Conservation (phyloP, 1,140 invertebrate genomes). For the Ceratoteleas bidentatus region DNA sequence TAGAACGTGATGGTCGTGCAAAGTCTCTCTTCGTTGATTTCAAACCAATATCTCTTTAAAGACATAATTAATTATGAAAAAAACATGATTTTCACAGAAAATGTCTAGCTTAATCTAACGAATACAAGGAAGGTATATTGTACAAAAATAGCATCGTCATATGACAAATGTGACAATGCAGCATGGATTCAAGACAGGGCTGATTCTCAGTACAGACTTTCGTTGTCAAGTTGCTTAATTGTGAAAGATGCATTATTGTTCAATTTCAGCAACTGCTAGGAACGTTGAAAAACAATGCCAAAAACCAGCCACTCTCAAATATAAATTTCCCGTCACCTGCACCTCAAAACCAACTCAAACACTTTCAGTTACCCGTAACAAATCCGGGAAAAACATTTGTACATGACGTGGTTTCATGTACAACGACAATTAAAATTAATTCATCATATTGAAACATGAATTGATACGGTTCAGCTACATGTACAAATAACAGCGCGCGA, state of each 20-base stretch:
- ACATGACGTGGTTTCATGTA: slow-evolving; percentile 26
- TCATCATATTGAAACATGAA: slow-evolving; percentile 6
- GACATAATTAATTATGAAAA: not conserved
- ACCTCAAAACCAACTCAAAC: slow-evolving; percentile 38
- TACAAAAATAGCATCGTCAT: slow-evolving; percentile 13
- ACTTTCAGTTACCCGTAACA: slow-evolving; percentile 49
- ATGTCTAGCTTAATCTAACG: slow-evolving; percentile 9
- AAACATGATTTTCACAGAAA: slow-evolving; percentile 6
- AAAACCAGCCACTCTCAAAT: slow-evolving; percentile 8
- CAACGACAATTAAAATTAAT: slow-evolving; percentile 25
- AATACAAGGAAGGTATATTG: slow-evolving; percentile 6
- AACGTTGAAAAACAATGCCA: not conserved
- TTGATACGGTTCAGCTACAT: slow-evolving; percentile 24
- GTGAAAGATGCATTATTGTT: not conserved
- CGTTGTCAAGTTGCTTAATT: slow-evolving; percentile 9
- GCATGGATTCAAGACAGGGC: not conserved
- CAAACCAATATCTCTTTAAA: slow-evolving; percentile 1
- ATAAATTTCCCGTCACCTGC: slow-evolving; percentile 3
- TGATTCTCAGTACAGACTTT: slow-evolving; percentile 5
- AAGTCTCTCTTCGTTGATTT: not conserved
- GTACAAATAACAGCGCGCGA: not conserved
- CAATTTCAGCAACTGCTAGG: not conserved
- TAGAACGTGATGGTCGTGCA: too few relatives aligned
- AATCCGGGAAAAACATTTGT: slow-evolving; percentile 57
- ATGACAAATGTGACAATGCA: slow-evolving; percentile 1